phyloP scores from a whole-genome alignment of 2,113 vertebrate species.

The Alethe castanea region DNA sequence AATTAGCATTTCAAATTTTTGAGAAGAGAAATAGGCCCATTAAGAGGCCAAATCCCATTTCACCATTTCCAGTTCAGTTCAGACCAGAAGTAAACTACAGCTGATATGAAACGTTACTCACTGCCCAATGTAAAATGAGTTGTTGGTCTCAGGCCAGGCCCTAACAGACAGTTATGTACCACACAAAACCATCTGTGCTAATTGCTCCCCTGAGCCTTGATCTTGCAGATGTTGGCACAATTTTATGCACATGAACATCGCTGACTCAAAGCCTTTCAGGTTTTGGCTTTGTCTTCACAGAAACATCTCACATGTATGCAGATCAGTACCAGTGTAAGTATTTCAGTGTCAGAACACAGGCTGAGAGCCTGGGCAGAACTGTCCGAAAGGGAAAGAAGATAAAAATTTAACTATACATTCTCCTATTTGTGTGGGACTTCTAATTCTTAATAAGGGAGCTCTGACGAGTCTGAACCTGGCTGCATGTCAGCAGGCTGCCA shows the following conservation, averaged over 20 bases:
- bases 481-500: neutral
- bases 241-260: neutral
- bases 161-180: neutral
- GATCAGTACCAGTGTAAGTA: neutral
- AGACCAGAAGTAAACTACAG: neutral
- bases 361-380: neutral
- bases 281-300: neutral
- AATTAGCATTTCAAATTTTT: neutral
- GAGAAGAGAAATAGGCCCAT: neutral
- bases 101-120: neutral
- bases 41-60: neutral
- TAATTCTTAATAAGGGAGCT: neutral
- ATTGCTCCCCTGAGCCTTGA: neutral
- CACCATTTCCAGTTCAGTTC: neutral
- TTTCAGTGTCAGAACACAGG: neutral
- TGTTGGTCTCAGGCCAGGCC: neutral
- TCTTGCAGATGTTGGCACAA: neutral
- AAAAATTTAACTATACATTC: neutral
- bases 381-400: neutral
- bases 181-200: neutral
- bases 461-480: neutral
- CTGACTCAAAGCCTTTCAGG: neutral
- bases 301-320: neutral
- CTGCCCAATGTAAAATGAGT: neutral
- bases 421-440: neutral